Evolutionary conservation across 1,140 invertebrate genomes (phyloP).

Genomic region (Drosophila lacteicornis): DNA sequence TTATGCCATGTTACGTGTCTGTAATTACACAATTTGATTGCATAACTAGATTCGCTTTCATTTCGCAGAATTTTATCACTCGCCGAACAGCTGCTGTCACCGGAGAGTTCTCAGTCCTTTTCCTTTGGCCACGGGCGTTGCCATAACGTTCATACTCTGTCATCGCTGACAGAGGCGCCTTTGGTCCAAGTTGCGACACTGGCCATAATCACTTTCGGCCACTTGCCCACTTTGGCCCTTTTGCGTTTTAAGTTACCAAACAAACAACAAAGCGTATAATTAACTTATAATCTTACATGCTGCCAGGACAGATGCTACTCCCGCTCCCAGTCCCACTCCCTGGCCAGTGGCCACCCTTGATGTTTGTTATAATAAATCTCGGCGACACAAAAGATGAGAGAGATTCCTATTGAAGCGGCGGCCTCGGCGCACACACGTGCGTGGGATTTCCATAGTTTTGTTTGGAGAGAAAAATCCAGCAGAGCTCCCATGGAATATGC

Average conservation of each 20-base stretch:
- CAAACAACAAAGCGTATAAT: conserved; percentile 59
- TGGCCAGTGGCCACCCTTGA: not conserved
- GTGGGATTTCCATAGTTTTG: conserved; percentile 5
- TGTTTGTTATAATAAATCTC: conserved; percentile 25
- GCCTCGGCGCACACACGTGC: not conserved
- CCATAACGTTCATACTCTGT: conserved; percentile 62
- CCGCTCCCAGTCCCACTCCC: not conserved
- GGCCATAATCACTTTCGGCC: conserved; percentile 30
- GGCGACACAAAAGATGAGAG: conserved; percentile 11
- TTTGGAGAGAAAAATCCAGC: not conserved
- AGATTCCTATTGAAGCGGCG: not conserved
- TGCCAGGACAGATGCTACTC: not conserved
- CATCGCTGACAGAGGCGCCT: conserved; percentile 22
- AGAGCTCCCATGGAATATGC: conserved; percentile 2
- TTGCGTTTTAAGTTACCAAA: conserved; percentile 66
- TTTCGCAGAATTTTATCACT: conserved; percentile 51
- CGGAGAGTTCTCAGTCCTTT: conserved; percentile 33
- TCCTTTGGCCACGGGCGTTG: conserved; percentile 40
- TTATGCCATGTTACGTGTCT: not conserved
- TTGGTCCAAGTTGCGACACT: conserved; percentile 26
- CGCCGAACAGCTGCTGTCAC: conserved; percentile 56
- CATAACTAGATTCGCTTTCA: conserved; percentile 36
- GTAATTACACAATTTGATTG: conserved; percentile 36
- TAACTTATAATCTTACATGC: conserved; percentile 73
- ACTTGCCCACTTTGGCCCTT: conserved; percentile 16